Base-by-base conservation (phyloP, 2,797 vertebrate species). In the Myripristis jacobus region DNA sequence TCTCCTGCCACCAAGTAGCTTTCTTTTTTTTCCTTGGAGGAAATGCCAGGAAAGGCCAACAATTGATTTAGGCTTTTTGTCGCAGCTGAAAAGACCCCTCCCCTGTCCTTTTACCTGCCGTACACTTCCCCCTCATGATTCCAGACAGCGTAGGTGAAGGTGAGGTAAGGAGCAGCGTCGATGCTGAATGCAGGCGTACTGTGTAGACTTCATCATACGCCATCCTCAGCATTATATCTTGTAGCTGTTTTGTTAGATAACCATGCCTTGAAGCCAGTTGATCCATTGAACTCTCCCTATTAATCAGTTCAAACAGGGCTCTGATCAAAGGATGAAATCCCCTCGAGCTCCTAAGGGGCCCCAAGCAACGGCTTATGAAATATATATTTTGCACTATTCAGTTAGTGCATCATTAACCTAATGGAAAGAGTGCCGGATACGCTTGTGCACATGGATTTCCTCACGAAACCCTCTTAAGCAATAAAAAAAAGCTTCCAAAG, bases 271-370 rank as follows among this genome's bases (percentile, higher is more conserved):
- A 67, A 10, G 64, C 1, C 51, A 85, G 86, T 89, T 89, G 82
- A 90, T 90, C 80, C 63, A 16, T 66, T 81, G 80, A 89, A 79
- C 48, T 65, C 73, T 82, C 73, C 78, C 48, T 73, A 55, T 86
- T 88, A 88, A 91, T 91, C 87, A 89, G 82, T 84, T 89, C 83
- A 89, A 90, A 84, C 84, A 88, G 76, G 70, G 59, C 77, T 70
- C 58, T 82, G 88, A 92, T 92, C 88, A 90, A 90, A 93, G 87
- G 70, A 71, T 8, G 0, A 73, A 85, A 79, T 64, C 70, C 83
- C 71, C 36, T 75, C 24, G 63, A 81, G 84, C 67, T 24, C 55
- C 3, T 4, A 56, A 67, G 65, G 79, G 59, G 65, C 83, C 80
- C 83, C 19, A 12, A 87, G 84, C 85, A 72, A 21, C 75, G 6